Evolutionary conservation across 1,140 invertebrate species (phyloP).

Genomic region (Musca domestica): DNA sequence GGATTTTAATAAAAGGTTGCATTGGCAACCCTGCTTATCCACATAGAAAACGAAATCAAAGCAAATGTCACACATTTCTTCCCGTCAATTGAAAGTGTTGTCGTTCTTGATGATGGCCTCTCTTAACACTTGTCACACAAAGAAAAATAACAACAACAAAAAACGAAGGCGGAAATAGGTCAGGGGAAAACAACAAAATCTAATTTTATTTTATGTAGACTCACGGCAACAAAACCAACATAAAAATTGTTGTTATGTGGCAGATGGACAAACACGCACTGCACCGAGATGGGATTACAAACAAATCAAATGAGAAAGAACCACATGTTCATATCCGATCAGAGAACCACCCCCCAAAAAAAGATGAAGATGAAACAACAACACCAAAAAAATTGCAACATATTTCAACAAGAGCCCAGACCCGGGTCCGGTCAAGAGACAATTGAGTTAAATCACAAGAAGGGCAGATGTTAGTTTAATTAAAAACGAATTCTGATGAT

Average conservation of each 20-base stretch:
- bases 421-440: too few species aligned
- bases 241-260: not conserved
- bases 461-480: too few species aligned
- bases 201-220: not conserved
- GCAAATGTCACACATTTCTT: too few species aligned
- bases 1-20: too few species aligned
- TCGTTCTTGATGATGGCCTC: too few species aligned
- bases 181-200: not conserved
- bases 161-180: constrained; percentile 2
- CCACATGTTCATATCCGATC: not conserved
- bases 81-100: too few species aligned
- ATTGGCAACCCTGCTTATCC: too few species aligned
- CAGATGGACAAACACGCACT: not conserved
- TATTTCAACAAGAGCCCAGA: not conserved
- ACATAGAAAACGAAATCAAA: too few species aligned
- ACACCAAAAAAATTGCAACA: constrained; percentile 6
- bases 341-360: not conserved
- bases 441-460: too few species aligned
- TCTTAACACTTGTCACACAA: too few species aligned
- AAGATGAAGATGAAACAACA: not conserved
- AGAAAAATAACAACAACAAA: too few species aligned
- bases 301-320: not conserved
- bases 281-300: not conserved
- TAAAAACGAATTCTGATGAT: too few species aligned
- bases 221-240: not conserved